phyloP scores from a whole-genome alignment of 2,888 invertebrate genomes.

The Melanostoma scalare region DNA sequence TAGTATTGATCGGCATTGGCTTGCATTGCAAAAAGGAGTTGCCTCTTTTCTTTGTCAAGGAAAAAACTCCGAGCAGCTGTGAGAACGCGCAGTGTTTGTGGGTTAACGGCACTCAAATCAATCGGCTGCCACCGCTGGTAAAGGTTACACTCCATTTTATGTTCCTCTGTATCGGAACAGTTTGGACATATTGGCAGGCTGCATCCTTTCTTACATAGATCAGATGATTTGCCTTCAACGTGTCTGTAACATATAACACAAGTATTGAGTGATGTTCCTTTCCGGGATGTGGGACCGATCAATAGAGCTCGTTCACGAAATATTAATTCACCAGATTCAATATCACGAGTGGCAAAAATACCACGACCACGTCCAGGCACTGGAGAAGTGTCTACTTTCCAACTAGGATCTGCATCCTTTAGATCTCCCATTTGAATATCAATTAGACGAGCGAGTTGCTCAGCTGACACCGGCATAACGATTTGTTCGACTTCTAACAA shows the following conservation, averaged over 20 bases:
- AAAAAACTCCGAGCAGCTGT: constrained; percentile 80
- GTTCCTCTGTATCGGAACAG: constrained; percentile 85
- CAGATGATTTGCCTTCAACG: constrained; percentile 77
- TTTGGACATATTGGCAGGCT: constrained; percentile 86
- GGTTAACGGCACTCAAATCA: constrained; percentile 77
- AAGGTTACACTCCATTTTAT: constrained; percentile 86
- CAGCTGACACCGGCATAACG: constrained; percentile 42
- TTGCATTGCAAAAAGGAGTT: constrained; percentile 79
- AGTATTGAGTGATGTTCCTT: constrained; percentile 83
- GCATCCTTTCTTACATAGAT: constrained; percentile 85
- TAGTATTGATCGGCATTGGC: constrained; percentile 79
- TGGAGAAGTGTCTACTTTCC: constrained; percentile 85
- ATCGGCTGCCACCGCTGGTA: constrained; percentile 84
- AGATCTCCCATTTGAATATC: constrained; percentile 77
- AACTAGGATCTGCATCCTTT: constrained; percentile 78
- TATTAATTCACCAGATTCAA: constrained; percentile 86
- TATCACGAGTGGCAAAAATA: constrained; percentile 86
- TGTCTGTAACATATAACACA: constrained; percentile 86
- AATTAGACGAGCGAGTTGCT: constrained; percentile 76
- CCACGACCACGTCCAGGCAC: constrained; percentile 89
- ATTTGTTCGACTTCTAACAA: neutral
- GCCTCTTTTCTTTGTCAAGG: constrained; percentile 77
- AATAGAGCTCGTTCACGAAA: constrained; percentile 88
- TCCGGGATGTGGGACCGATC: constrained; percentile 86
- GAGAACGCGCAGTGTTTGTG: constrained; percentile 78